Percentiles rank a stretch among this genome's conserved stretches.
Evolutionary conservation across 2,888 invertebrate species (phyloP).

Genomic region (Notocelia uddmanniana): DNA sequence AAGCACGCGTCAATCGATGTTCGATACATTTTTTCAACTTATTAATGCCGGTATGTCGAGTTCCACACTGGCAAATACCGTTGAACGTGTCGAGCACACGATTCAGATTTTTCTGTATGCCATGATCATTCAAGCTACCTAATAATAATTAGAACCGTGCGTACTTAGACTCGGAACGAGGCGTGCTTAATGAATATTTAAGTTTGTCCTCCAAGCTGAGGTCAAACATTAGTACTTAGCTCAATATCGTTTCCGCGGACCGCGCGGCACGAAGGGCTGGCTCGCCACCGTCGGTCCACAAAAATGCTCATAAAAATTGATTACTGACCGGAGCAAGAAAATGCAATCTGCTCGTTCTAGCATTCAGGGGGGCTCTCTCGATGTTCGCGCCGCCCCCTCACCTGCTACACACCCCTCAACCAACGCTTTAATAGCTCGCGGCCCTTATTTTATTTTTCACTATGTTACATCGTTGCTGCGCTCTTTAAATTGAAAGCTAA

Average conservation of each 20-base stretch:
- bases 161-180: slow-evolving; percentile 5
- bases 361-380: slow-evolving; percentile 47
- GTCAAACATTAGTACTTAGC: neutral
- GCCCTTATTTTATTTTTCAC: slow-evolving; percentile 70
- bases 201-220: neutral
- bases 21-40: neutral
- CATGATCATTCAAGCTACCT: slow-evolving; percentile 5
- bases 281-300: slow-evolving; percentile 65
- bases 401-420: slow-evolving; percentile 51
- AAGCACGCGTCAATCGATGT: neutral
- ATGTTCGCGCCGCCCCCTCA: slow-evolving; percentile 48
- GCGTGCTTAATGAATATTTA: slow-evolving; percentile 8
- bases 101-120: neutral
- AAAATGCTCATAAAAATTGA: slow-evolving; percentile 82
- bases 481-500: slow-evolving; percentile 43
- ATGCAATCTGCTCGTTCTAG: slow-evolving; percentile 76
- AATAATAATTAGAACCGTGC: slow-evolving; percentile 19
- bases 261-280: slow-evolving; percentile 46
- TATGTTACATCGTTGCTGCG: slow-evolving; percentile 50
- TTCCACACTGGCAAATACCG: slow-evolving; percentile 9
- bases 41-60: neutral
- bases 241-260: slow-evolving; percentile 2
- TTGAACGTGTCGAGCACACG: slow-evolving; percentile 10
- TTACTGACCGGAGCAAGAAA: slow-evolving; percentile 80
- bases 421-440: slow-evolving; percentile 68